A percentile compares a stretch with the other conserved stretches of the same genome.
Conservation (phyloP, 2,888 invertebrate species). For the Caenorhabditis sp. region DNA sequence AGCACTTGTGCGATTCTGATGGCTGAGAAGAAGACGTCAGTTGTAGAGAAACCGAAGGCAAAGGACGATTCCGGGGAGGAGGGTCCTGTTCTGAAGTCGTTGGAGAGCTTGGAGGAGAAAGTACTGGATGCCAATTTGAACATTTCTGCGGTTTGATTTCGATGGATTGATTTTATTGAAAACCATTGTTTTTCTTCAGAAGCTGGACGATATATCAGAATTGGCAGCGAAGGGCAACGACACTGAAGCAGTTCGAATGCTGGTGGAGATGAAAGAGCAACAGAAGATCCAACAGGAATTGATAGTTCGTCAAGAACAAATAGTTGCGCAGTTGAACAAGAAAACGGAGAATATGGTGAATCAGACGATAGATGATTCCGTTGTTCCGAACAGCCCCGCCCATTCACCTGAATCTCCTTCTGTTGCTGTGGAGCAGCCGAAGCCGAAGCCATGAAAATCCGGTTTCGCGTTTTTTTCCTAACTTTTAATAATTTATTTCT, state of each 20-base stretch:
- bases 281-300: constrained; percentile 72
- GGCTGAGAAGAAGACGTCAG: constrained; percentile 68
- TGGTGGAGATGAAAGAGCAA: constrained; percentile 74
- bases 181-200: constrained; percentile 52
- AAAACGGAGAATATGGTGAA: constrained; percentile 58
- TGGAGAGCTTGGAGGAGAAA: constrained; percentile 73
- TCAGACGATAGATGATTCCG: not conserved
- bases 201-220: constrained; percentile 71
- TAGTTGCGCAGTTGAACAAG: constrained; percentile 73
- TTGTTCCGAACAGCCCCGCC: not conserved
- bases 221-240: constrained; percentile 73
- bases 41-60: constrained; percentile 67
- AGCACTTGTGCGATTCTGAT: constrained; percentile 92
- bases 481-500: not conserved
- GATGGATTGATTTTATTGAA: too few species aligned
- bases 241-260: constrained; percentile 71
- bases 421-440: not conserved
- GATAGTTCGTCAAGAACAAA: constrained; percentile 73
- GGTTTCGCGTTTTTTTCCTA: constrained; percentile 10
- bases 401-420: not conserved
- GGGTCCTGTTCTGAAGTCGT: constrained; percentile 67
- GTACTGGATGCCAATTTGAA: constrained; percentile 75
- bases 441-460: not conserved
- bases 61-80: constrained; percentile 64
- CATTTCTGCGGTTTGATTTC: constrained; percentile 74